Conservation (phyloP, 1,140 invertebrate genomes). For the Lordiphosa mommai region DNA sequence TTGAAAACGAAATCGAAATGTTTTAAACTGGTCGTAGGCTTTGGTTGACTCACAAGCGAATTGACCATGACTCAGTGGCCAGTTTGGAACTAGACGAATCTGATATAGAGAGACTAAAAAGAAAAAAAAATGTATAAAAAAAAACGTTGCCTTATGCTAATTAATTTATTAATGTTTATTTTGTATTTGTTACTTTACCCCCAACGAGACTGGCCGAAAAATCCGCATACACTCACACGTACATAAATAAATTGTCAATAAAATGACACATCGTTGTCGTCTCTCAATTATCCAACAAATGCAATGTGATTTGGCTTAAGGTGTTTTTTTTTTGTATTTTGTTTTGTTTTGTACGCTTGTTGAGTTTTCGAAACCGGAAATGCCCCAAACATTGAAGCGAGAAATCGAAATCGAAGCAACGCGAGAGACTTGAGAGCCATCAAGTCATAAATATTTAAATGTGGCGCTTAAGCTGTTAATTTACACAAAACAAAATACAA, state of each 20-base stretch:
- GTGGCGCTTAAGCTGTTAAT: slow-evolving; percentile 69
- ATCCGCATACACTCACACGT: slow-evolving; percentile 1
- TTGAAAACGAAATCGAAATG: neutral
- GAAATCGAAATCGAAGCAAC: slow-evolving; percentile 31
- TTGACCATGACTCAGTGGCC: slow-evolving; percentile 17
- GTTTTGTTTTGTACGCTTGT: slow-evolving; percentile 4
- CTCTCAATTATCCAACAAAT: slow-evolving; percentile 60
- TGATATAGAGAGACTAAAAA: slow-evolving; percentile 25
- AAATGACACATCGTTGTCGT: slow-evolving; percentile 63
- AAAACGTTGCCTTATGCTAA: slow-evolving; percentile 57
- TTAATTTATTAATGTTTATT: slow-evolving; percentile 66
- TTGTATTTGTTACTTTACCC: slow-evolving; percentile 11
- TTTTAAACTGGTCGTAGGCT: neutral
- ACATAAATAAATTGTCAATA: slow-evolving; percentile 33
- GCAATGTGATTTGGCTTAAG: slow-evolving; percentile 21
- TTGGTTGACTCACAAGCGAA: slow-evolving; percentile 6
- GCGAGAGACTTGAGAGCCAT: slow-evolving; percentile 2
- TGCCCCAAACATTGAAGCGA: slow-evolving; percentile 43
- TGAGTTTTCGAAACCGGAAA: slow-evolving; percentile 44
- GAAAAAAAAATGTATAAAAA: neutral
- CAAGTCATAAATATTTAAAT: slow-evolving; percentile 64
- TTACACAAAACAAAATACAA: slow-evolving; percentile 34
- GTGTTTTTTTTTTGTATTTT: slow-evolving; percentile 2
- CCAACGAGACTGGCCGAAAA: slow-evolving; percentile 35
- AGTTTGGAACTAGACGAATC: slow-evolving; percentile 64